Conservation (phyloP, 2,888 invertebrate genomes). For the Pediacus dermestoides region DNA sequence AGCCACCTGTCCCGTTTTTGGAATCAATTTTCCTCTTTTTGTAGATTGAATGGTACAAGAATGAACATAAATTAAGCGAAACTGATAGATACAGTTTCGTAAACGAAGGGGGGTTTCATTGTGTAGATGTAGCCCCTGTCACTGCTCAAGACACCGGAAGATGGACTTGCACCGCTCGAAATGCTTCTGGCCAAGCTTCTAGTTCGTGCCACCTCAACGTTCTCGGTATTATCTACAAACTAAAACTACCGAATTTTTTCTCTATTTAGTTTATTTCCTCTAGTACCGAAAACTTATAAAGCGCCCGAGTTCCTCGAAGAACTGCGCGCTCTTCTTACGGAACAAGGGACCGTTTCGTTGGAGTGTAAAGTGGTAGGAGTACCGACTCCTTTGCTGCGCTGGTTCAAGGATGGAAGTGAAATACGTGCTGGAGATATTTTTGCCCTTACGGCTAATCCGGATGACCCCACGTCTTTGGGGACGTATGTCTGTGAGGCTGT, state of each 20-base stretch:
- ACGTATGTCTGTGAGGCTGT: constrained; percentile 84
- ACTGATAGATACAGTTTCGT: constrained; percentile 73
- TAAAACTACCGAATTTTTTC: too few relatives aligned
- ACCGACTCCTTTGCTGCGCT: constrained; percentile 68
- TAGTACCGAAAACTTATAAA: constrained; percentile 85
- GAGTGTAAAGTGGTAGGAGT: constrained; percentile 90
- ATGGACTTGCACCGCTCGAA: constrained; percentile 83
- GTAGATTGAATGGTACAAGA: constrained; percentile 84
- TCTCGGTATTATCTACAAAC: constrained; percentile 53
- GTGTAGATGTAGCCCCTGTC: constrained; percentile 78
- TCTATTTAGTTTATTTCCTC: constrained; percentile 21
- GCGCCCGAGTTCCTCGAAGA: constrained; percentile 84
- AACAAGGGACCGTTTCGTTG: constrained; percentile 83
- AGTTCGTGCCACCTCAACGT: constrained; percentile 77
- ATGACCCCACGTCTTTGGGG: constrained; percentile 82
- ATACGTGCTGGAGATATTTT: constrained; percentile 89
- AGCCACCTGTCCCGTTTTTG: constrained; percentile 3
- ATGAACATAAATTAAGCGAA: constrained; percentile 71
- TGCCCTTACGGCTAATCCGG: constrained; percentile 77
- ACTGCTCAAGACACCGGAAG: constrained; percentile 78
- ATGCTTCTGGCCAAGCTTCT: constrained; percentile 68
- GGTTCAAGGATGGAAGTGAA: constrained; percentile 82
- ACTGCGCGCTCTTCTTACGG: constrained; percentile 76
- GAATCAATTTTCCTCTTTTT: constrained; percentile 17
- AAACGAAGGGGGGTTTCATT: constrained; percentile 83